phyloP scores from a whole-genome alignment of 2,113 vertebrate species.

The Takifugu bimaculatus region DNA sequence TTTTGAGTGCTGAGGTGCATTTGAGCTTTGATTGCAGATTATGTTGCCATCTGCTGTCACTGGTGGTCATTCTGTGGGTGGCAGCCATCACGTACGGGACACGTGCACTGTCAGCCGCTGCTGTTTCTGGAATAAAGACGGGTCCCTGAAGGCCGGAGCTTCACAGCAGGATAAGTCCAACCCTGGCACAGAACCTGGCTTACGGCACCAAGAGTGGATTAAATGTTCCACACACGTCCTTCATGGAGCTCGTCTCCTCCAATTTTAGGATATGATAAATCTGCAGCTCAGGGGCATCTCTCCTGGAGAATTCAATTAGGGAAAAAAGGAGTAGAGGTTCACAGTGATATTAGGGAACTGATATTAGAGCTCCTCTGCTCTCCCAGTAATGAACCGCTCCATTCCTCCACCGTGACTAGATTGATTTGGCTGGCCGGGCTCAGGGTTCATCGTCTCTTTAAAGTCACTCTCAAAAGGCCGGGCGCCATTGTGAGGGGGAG shows the following conservation, averaged over 20 bases:
- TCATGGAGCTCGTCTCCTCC: constrained; percentile 59
- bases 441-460: constrained; percentile 52
- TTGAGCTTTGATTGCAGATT: constrained; percentile 60
- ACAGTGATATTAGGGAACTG: constrained; percentile 61
- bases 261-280: constrained; percentile 70
- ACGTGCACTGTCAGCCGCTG: constrained; percentile 26
- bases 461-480: constrained; percentile 45
- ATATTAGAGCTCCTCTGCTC: constrained; percentile 52
- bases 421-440: constrained; percentile 60
- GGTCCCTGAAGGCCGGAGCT: constrained; percentile 36
- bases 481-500: constrained; percentile 30
- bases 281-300: constrained; percentile 62
- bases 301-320: constrained; percentile 72
- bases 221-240: constrained; percentile 60
- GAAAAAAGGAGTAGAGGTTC: constrained; percentile 64
- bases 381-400: constrained; percentile 56
- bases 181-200: constrained; percentile 15
- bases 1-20: constrained; percentile 39
- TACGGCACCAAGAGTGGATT: constrained; percentile 47
- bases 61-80: constrained; percentile 37
- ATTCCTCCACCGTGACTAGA: constrained; percentile 52
- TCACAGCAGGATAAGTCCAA: constrained; percentile 40
- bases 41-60: constrained; percentile 54
- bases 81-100: constrained; percentile 36
- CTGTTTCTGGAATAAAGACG: constrained; percentile 30